Percentiles rank a stretch among this genome's conserved stretches.
Conservation (phyloP, 1,140 invertebrate genomes). For the Heliothis virescens region DNA sequence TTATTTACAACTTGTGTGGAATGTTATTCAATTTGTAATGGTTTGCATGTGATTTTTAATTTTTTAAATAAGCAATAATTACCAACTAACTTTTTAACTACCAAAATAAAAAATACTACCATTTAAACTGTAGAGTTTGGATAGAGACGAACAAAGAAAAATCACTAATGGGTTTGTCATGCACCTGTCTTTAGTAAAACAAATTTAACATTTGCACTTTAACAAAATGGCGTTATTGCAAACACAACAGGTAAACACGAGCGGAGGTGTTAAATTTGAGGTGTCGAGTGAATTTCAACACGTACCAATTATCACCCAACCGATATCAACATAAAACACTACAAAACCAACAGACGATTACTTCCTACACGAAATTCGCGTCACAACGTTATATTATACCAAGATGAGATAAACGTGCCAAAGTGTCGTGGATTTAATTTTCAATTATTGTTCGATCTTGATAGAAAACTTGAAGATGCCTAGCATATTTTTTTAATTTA, state of each 20-base stretch:
- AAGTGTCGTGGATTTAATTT: conserved; percentile 20
- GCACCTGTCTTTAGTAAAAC: conserved; percentile 62
- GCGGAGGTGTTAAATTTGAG: conserved; percentile 72
- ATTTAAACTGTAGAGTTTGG: background rate
- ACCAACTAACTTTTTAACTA: too few relatives aligned
- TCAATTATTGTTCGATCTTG: conserved; percentile 34
- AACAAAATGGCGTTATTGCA: conserved; percentile 63
- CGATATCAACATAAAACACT: conserved; percentile 74
- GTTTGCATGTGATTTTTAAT: background rate
- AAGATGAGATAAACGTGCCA: conserved; percentile 28
- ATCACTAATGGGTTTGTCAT: conserved; percentile 52
- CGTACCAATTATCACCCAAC: conserved; percentile 77
- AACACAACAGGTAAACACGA: conserved; percentile 71
- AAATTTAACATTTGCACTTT: conserved; percentile 56
- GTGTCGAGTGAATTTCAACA: conserved; percentile 75
- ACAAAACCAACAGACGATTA: conserved; percentile 66
- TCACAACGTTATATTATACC: conserved; percentile 42
- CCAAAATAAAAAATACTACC: conserved; percentile 28
- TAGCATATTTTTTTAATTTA: conserved; percentile 4
- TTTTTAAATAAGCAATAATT: background rate
- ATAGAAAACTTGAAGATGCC: conserved; percentile 37
- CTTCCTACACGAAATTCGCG: conserved; percentile 63
- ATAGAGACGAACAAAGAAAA: conserved; percentile 41
- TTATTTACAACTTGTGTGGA: background rate
- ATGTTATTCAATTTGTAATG: conserved; percentile 11